Conservation (phyloP, 2,888 invertebrate genomes). For the Eumerus sabulonum region DNA sequence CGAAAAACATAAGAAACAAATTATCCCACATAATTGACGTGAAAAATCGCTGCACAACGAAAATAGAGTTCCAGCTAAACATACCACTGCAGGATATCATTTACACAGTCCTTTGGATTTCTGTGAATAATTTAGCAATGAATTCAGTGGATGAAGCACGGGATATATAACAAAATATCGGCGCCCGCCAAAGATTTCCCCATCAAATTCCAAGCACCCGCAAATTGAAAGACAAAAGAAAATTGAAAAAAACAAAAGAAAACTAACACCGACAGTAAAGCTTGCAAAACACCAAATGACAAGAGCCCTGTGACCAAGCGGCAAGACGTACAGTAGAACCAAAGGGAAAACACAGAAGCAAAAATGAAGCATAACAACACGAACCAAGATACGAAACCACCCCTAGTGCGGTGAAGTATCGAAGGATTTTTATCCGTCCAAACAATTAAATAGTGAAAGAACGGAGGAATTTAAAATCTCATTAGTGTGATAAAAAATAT, state of each 20-base stretch:
- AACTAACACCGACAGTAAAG: neutral
- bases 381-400: slow-evolving; percentile 9
- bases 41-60: slow-evolving; percentile 58
- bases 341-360: neutral
- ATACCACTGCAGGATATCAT: slow-evolving; percentile 58
- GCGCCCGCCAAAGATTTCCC: slow-evolving; percentile 56
- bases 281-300: too few relatives aligned
- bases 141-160: slow-evolving; percentile 30
- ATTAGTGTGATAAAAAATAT: slow-evolving; percentile 57
- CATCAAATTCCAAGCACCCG: slow-evolving; percentile 41
- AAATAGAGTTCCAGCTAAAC: neutral
- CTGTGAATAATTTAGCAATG: slow-evolving; percentile 65
- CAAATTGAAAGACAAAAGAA: slow-evolving; percentile 68
- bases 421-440: slow-evolving; percentile 49
- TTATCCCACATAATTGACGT: slow-evolving; percentile 50
- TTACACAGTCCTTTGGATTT: slow-evolving; percentile 50
- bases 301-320: too few relatives aligned
- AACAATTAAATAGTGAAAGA: slow-evolving; percentile 68
- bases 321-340: too few relatives aligned
- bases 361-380: slow-evolving; percentile 11
- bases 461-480: slow-evolving; percentile 67
- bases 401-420: slow-evolving; percentile 56
- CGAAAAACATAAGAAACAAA: slow-evolving; percentile 54
- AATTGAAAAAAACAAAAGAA: slow-evolving; percentile 50
- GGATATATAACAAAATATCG: neutral